These are phyloP conservation scores for Pseudorhombus dupliciocellatus DNA, from an alignment of 2,113 vertebrate species.

Conservation along the genomic window DNA sequence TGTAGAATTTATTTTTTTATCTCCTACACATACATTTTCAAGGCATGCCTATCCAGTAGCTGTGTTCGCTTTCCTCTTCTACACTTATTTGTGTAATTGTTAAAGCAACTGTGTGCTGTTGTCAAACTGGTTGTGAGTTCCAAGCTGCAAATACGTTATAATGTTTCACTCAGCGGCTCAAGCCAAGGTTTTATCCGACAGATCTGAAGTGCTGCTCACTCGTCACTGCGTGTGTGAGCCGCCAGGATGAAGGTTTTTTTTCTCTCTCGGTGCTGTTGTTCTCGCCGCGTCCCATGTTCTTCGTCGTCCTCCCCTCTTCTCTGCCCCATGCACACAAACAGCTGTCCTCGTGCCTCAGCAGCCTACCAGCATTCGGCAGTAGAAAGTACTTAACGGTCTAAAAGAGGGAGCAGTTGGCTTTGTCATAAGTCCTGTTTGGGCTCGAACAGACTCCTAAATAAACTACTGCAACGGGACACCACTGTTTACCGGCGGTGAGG, in stretches of 20 bases:
- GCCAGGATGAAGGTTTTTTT: constrained; percentile 69
- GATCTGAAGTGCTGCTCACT: constrained; percentile 41
- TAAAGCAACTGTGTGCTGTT: not conserved
- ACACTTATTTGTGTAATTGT: not conserved
- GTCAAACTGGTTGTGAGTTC: constrained; percentile 1
- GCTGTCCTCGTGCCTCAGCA: constrained; percentile 51
- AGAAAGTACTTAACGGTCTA: constrained; percentile 75
- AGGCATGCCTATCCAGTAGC: not conserved
- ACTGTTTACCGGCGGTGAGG: constrained; percentile 60
- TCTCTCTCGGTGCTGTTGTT: constrained; percentile 45
- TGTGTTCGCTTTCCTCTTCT: not conserved
- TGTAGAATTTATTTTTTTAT: too few relatives aligned
- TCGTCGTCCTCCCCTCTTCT: not conserved
- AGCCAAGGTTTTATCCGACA: constrained; percentile 24
- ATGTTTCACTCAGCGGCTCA: constrained; percentile 7
- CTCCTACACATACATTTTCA: not conserved
- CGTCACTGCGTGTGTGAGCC: constrained; percentile 51
- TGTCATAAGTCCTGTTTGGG: constrained; percentile 72
- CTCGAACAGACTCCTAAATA: constrained; percentile 66
- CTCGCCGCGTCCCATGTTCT: not conserved
- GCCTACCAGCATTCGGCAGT: constrained; percentile 37
- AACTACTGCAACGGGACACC: constrained; percentile 70
- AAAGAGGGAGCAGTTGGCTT: constrained; percentile 64
- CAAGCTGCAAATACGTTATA: constrained; percentile 24
- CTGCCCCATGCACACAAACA: constrained; percentile 24